Percentiles rank a stretch among this genome's conserved stretches.
These are phyloP conservation scores for Apamea epomidion DNA, from an alignment of 2,888 invertebrate genomes.

Conservation along the genomic window DNA sequence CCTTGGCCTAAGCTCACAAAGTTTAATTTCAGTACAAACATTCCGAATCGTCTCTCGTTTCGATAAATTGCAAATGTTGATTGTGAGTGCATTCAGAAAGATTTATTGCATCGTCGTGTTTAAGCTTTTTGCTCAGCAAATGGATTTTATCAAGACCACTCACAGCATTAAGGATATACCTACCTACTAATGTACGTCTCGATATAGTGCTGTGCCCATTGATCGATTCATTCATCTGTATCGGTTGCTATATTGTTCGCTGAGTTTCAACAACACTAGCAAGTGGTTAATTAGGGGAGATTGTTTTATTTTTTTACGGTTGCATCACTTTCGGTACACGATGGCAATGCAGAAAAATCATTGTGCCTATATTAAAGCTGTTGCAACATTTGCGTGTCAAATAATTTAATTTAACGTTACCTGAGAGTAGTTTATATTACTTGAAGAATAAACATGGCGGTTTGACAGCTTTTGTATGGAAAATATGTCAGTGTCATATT, in stretches of 20 bases:
- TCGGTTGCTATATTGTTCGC: conserved; percentile 64
- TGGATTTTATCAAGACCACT: conserved; percentile 73
- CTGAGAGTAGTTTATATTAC: too few species aligned
- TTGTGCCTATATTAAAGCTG: not conserved
- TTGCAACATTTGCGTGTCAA: not conserved
- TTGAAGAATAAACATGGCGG: too few species aligned
- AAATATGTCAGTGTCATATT: too few species aligned
- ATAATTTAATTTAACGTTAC: not conserved
- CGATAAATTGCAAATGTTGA: conserved; percentile 73
- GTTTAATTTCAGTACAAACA: conserved; percentile 64
- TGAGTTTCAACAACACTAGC: conserved; percentile 55
- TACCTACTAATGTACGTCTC: conserved; percentile 27
- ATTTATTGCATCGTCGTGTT: conserved; percentile 83
- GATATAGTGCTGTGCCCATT: conserved; percentile 55
- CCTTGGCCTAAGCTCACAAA: conserved; percentile 47
- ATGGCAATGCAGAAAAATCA: conserved; percentile 3
- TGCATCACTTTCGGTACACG: conserved; percentile 34
- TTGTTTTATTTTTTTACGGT: conserved; percentile 42
- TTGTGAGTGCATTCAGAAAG: conserved; percentile 82
- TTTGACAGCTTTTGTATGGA: too few species aligned
- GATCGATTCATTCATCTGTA: conserved; percentile 65
- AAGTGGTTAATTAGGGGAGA: conserved; percentile 60
- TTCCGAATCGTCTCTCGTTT: conserved; percentile 68
- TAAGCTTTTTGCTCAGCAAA: conserved; percentile 78
- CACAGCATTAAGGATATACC: conserved; percentile 61